phyloP scores from a whole-genome alignment of 2,113 vertebrate species.

The Psittacus erithacus region DNA sequence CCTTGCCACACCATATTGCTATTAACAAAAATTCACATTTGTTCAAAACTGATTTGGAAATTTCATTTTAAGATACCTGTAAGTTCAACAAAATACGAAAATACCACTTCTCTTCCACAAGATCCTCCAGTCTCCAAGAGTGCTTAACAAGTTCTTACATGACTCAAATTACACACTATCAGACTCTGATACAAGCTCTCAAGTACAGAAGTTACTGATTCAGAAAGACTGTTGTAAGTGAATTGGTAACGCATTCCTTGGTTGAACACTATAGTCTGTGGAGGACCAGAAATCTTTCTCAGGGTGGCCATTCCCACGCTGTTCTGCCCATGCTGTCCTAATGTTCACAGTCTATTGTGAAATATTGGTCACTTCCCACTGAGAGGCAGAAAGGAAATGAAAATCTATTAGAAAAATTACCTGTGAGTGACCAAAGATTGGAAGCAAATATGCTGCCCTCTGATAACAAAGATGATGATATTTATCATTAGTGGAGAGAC shows the following conservation, averaged over 20 bases:
- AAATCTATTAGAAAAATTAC: not conserved
- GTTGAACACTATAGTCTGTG: not conserved
- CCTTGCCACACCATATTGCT: not conserved
- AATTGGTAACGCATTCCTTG: not conserved
- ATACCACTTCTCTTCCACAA: not conserved
- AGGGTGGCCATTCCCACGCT: not conserved
- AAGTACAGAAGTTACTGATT: not conserved
- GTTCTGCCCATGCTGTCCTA: not conserved
- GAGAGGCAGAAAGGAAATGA: not conserved
- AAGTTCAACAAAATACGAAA: not conserved
- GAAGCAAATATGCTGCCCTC: not conserved
- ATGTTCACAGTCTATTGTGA: rapidly evolving
- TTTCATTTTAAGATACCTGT: not conserved
- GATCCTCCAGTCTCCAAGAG: not conserved
- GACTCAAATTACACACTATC: not conserved
- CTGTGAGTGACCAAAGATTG: not conserved
- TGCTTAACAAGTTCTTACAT: not conserved
- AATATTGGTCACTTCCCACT: not conserved
- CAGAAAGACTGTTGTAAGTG: not conserved
- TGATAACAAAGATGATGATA: not conserved
- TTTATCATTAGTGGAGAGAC: not conserved
- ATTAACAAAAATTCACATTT: not conserved
- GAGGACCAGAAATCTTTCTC: not conserved
- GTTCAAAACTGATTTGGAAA: not conserved
- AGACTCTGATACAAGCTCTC: not conserved